Evolutionary conservation across 92 coral and sea anemone genomes (phyloP).

Genomic region (Umimayanthus chanpuru): DNA sequence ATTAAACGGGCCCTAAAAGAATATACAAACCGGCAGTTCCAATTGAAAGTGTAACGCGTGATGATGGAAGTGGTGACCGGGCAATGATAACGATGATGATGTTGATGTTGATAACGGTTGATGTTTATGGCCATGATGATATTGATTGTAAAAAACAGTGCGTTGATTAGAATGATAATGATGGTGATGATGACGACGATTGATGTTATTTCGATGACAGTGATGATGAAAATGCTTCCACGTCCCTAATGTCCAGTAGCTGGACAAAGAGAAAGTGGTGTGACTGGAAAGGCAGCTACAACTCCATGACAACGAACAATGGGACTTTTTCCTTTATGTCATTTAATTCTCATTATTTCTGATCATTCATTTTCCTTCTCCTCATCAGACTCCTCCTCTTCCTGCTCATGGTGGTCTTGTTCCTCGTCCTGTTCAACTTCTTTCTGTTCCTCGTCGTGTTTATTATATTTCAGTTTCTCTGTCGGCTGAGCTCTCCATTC

Average conservation of each 20-base stretch:
- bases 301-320: background rate
- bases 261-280: background rate
- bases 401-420: background rate
- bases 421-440: constrained; percentile 4
- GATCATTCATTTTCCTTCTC: background rate
- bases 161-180: background rate
- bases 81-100: too few species aligned
- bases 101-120: too few species aligned
- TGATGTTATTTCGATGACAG: background rate
- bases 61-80: background rate
- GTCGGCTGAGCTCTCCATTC: background rate
- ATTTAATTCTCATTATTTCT: background rate
- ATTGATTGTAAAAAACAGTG: too few species aligned
- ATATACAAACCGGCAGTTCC: too few species aligned
- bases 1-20: too few species aligned
- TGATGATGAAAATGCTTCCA: background rate
- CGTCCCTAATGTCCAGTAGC: too few species aligned
- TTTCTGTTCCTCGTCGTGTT: background rate
- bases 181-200: background rate
- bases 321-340: background rate
- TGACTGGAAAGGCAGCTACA: background rate
- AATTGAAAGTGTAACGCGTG: background rate
- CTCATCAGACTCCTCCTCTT: background rate
- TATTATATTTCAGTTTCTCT: background rate
- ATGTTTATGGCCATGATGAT: too few species aligned